Percentiles rank a stretch among this genome's conserved stretches.
phyloP scores from a whole-genome alignment of 2,113 vertebrate species.

The Sander vitreus region DNA sequence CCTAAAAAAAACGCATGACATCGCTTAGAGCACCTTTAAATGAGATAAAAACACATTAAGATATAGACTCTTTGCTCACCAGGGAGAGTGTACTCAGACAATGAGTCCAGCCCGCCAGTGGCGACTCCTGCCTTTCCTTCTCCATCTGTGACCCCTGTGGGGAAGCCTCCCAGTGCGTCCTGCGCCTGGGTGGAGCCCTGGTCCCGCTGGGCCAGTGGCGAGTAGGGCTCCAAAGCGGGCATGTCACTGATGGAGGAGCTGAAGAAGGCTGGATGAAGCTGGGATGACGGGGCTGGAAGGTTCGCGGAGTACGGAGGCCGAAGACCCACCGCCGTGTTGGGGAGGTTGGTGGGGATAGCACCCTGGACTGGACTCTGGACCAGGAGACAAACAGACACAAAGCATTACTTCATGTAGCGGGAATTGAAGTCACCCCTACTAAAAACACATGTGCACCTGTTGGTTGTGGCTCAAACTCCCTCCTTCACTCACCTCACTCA shows the following conservation, averaged over 20 bases:
- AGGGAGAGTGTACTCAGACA: constrained; percentile 86
- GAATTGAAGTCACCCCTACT: not conserved
- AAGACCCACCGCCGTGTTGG: constrained; percentile 89
- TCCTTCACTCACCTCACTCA: constrained; percentile 86
- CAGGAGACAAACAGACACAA: not conserved
- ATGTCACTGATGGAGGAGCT: constrained; percentile 78
- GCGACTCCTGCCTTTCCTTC: constrained; percentile 66
- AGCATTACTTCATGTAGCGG: not conserved
- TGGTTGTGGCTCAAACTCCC: not conserved
- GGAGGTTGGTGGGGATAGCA: constrained; percentile 90
- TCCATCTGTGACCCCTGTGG: constrained; percentile 73
- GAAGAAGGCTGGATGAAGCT: constrained; percentile 86
- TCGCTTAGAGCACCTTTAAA: not conserved
- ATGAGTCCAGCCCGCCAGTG: constrained; percentile 79
- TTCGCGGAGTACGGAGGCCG: constrained; percentile 87
- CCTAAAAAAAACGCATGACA: no score
- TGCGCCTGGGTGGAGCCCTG: constrained; percentile 86
- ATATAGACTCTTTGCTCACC: constrained; percentile 65
- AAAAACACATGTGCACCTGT: not conserved
- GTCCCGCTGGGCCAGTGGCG: constrained; percentile 81
- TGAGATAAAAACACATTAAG: not conserved
- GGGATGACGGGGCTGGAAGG: constrained; percentile 88
- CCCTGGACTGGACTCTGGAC: constrained; percentile 89
- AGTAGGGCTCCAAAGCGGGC: constrained; percentile 85
- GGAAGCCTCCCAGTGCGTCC: constrained; percentile 90